Conservation (phyloP, 2,797 vertebrate genomes). For the Hydrolagus colliei region DNA sequence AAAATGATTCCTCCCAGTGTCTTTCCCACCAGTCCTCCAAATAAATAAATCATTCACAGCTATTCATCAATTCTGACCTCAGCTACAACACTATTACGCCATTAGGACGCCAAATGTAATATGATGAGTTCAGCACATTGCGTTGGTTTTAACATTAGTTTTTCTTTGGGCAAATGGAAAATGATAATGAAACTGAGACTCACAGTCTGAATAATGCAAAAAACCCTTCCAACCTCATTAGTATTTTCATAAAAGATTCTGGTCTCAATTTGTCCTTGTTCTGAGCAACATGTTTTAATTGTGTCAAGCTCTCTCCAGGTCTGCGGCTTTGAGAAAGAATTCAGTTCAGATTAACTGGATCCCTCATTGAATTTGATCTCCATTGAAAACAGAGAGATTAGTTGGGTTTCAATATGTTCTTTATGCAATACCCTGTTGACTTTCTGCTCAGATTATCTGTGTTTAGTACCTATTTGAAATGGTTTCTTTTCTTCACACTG, state of each 20-base stretch:
- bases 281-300: not conserved
- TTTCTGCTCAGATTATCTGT: not conserved
- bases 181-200: not conserved
- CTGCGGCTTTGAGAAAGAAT: not conserved
- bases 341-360: not conserved
- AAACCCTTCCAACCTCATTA: not conserved
- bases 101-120: too few species aligned
- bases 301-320: too few species aligned
- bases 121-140: not conserved
- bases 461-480: not conserved
- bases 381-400: not conserved
- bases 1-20: too few species aligned
- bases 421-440: not conserved
- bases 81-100: too few species aligned
- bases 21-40: too few species aligned
- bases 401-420: not conserved
- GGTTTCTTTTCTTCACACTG: not conserved
- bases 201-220: not conserved
- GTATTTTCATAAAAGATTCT: not conserved
- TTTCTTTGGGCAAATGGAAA: not conserved
- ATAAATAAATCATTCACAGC: too few species aligned
- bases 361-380: not conserved
- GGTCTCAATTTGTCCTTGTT: not conserved
- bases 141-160: not conserved
- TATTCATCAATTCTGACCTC: too few species aligned